A percentile compares a stretch with the other conserved stretches of the same genome.
phyloP scores from a whole-genome alignment of 2,797 vertebrate species.

The Chaetodon trifasciatus region DNA sequence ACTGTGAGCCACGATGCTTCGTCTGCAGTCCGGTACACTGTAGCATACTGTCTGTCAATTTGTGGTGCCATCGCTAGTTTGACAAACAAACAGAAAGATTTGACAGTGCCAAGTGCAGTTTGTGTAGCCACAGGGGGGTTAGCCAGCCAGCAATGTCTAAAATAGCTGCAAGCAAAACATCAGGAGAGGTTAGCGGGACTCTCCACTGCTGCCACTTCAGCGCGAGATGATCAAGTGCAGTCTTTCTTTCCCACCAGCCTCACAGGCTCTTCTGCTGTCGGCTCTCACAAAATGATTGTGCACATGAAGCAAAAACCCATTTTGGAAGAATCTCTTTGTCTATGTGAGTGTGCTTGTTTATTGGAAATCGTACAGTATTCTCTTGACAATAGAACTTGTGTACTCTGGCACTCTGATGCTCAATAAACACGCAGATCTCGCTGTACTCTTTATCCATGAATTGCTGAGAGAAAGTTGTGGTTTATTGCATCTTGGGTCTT shows the following conservation, averaged over 20 bases:
- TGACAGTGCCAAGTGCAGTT: slow-evolving; percentile 13
- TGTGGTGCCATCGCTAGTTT: slow-evolving; percentile 10
- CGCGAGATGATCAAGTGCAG: slow-evolving; percentile 32
- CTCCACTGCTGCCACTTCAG: slow-evolving; percentile 15
- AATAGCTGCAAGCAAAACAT: slow-evolving; percentile 17
- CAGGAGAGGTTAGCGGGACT: not conserved
- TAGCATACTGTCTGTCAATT: slow-evolving; percentile 30
- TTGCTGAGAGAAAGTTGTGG: not conserved
- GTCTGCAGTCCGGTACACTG: slow-evolving; percentile 15
- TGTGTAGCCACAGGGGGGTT: slow-evolving; percentile 4
- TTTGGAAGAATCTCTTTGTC: not conserved
- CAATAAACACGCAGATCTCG: not conserved
- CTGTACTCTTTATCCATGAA: not conserved
- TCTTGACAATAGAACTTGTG: not conserved
- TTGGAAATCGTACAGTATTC: not conserved
- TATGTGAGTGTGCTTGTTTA: not conserved
- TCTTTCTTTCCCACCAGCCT: slow-evolving; percentile 8
- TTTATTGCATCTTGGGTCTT: not conserved
- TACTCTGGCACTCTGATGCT: not conserved
- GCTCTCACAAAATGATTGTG: slow-evolving; percentile 26
- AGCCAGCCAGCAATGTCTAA: slow-evolving; percentile 35
- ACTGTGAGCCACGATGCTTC: slow-evolving; percentile 9
- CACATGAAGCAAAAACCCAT: not conserved
- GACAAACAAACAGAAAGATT: slow-evolving; percentile 23
- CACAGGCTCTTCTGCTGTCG: slow-evolving; percentile 1